phyloP scores from a whole-genome alignment of 2,113 vertebrate species.

The Spermophilus dauricus region DNA sequence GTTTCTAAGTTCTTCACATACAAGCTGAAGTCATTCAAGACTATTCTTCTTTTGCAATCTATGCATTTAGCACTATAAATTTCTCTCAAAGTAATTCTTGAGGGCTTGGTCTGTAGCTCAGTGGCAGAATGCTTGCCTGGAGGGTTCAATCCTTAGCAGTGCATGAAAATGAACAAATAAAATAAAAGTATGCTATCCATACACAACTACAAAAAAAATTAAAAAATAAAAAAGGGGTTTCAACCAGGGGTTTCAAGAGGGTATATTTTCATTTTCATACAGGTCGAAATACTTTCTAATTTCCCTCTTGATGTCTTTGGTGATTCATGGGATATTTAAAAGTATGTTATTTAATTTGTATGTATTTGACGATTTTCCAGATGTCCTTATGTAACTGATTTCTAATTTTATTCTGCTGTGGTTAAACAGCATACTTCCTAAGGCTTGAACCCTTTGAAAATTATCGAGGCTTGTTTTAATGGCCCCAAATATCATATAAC shows the following conservation, averaged over 20 bases:
- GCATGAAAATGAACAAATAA: too few species aligned
- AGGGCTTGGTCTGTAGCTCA: too few species aligned
- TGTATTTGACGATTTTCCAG: background rate
- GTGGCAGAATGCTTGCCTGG: too few species aligned
- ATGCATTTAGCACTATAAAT: background rate
- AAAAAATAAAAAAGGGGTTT: too few species aligned
- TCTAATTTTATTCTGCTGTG: background rate
- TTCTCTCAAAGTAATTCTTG: too few species aligned
- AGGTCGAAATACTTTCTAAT: background rate
- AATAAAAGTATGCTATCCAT: too few species aligned
- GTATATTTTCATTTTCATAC: background rate
- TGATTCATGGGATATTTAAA: background rate
- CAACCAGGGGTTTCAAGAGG: background rate
- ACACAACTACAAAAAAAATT: too few species aligned
- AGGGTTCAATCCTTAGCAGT: too few species aligned
- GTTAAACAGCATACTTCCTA: background rate
- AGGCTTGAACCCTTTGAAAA: background rate
- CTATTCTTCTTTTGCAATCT: background rate
- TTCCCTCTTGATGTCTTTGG: background rate
- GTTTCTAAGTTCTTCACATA: background rate
- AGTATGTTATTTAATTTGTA: background rate
- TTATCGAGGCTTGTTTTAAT: background rate
- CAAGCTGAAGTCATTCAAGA: background rate
- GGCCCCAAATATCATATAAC: background rate
- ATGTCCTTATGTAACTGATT: background rate